Evolutionary conservation across 2,797 vertebrate species (phyloP), one percentile per base, ranked within the genome.

Genomic region (Sarcophilus harrisii): DNA sequence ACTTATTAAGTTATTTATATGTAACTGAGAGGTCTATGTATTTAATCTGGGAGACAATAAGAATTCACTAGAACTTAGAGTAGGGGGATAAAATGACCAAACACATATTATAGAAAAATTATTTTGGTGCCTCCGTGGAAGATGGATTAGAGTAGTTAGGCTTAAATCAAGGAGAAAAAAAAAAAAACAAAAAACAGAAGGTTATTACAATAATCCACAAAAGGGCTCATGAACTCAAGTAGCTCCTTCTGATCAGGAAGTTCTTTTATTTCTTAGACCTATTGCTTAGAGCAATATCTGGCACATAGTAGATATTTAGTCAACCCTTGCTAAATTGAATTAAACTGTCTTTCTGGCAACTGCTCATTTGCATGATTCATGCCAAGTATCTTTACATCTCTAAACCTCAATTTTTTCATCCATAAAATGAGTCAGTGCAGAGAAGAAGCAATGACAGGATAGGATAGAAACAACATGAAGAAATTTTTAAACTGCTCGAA

Each of bases 401-500:
- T 60, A 73, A 94, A 21, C 4, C 24, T 4, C 32, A 45, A 0
- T 91, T 91, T 94, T 95, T 89, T 95, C 32, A 62, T 92, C 38
- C 30, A 16, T 89, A 93, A 96, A 97, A 52, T 45, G 73, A 87
- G 21, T 87, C 38, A 27, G 6, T 49, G 2, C 57, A 89, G 29
- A 57, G 81, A 91, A 5, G 91, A 93, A 32, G 59, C 27, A 57
- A 38, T 45, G 5, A 45, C 38, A 87, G 73, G 45, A 45, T 45
- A 87, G n/a, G 38, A 6, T 45, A 81, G 38, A 87, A 87, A 87
- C 38, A 45, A 29, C 92, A 93, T 95, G 54, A 54, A 95, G 58
- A 81, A 13, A 32, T 92, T 94, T 93, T 58, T 24, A 10, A 32
- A 90, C 94, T 87, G 28, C 66, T 93, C 95, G 38, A 90, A 92